Conservation (phyloP, 2,113 vertebrate genomes). For the Rhea pennata region DNA sequence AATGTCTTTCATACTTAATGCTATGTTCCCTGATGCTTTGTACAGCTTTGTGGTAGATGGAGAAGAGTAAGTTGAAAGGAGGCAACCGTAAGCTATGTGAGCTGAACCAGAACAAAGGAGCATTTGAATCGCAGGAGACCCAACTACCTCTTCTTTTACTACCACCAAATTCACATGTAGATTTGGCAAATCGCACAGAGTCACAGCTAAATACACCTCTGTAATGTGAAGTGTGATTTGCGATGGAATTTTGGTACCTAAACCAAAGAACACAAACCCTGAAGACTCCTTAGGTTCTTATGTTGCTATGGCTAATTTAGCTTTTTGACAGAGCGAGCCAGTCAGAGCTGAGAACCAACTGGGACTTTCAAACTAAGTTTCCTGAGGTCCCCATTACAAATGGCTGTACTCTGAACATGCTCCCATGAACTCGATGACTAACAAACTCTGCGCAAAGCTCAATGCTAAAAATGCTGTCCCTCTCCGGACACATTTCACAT, state of each 20-base stretch:
- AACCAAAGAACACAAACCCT: neutral
- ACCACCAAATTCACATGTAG: neutral
- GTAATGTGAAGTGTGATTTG: neutral
- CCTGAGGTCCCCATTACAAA: neutral
- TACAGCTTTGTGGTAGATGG: neutral
- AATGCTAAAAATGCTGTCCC: neutral
- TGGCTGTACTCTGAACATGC: neutral
- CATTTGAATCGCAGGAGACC: neutral
- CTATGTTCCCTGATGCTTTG: neutral
- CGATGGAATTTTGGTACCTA: neutral
- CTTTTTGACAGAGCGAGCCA: neutral
- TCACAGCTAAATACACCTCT: neutral
- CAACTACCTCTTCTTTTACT: accelerated
- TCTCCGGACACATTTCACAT: neutral
- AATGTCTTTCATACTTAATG: neutral
- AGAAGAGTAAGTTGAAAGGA: neutral
- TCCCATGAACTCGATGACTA: neutral
- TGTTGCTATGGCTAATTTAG: neutral
- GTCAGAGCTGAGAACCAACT: neutral
- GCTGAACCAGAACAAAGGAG: neutral
- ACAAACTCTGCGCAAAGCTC: neutral
- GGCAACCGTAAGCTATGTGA: neutral
- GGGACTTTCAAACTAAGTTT: neutral
- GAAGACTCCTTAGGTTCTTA: neutral
- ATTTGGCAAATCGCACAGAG: neutral